A percentile compares a stretch with the other conserved stretches of the same genome.
Conservation (phyloP, 1,140 invertebrate genomes). For the Drosophila suzukii region DNA sequence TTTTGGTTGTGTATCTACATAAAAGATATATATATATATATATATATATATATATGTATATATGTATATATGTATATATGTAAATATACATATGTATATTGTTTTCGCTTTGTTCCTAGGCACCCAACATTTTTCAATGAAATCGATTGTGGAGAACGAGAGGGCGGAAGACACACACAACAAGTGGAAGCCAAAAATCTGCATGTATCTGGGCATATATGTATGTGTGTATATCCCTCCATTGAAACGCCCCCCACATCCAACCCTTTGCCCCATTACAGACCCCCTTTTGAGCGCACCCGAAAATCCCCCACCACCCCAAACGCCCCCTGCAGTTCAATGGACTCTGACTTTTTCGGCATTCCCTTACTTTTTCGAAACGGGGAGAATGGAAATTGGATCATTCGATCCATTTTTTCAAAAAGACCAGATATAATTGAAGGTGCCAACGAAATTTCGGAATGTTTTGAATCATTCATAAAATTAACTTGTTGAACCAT, state of each 20-base stretch:
- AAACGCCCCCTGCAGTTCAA: slow-evolving; percentile 50
- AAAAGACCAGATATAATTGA: not conserved
- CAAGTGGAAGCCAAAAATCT: slow-evolving; percentile 64
- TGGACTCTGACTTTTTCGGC: slow-evolving; percentile 34
- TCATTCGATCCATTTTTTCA: not conserved
- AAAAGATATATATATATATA: slow-evolving; percentile 24
- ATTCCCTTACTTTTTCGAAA: slow-evolving; percentile 15
- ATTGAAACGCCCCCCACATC: slow-evolving; percentile 2
- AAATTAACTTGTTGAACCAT: no score
- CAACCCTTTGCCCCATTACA: slow-evolving; percentile 33
- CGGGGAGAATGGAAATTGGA: not conserved
- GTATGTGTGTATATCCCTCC: slow-evolving; percentile 12
- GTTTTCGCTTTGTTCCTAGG: slow-evolving; percentile 49
- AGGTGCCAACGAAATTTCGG: not conserved
- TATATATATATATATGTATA: slow-evolving; percentile 21
- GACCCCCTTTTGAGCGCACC: slow-evolving; percentile 16
- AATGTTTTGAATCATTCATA: not conserved
- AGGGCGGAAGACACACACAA: slow-evolving; percentile 35
- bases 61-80: slow-evolving; percentile 28
- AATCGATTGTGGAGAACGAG: slow-evolving; percentile 37
- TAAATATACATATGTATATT: slow-evolving; percentile 12
- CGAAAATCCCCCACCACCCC: not conserved
- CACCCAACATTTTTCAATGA: slow-evolving; percentile 51
- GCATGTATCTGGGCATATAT: slow-evolving; percentile 19
- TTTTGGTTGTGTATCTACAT: slow-evolving; percentile 46